phyloP scores from a whole-genome alignment of 2,797 vertebrate species.

The Numenius phaeopus region DNA sequence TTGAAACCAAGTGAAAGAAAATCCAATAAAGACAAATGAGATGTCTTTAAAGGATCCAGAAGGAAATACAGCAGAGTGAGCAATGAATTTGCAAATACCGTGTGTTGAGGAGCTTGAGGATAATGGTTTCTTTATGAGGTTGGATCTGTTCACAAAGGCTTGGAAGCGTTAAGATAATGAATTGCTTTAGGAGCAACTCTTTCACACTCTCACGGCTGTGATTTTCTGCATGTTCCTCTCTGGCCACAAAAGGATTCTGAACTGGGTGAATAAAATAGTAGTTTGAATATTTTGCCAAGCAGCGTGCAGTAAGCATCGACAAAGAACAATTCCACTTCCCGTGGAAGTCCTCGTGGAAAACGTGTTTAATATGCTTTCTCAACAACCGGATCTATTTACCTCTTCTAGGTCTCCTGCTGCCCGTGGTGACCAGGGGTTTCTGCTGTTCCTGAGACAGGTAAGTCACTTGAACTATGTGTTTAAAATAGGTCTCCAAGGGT shows the following conservation, averaged over 20 bases:
- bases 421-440: not conserved
- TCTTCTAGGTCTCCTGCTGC: not conserved
- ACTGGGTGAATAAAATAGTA: not conserved
- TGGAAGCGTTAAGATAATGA: slow-evolving; percentile 9
- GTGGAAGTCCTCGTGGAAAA: not conserved
- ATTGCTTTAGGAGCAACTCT: slow-evolving; percentile 21
- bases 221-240: not conserved
- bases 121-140: slow-evolving; percentile 40
- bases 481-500: fast-evolving
- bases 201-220: not conserved
- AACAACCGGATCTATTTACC: not conserved
- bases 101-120: slow-evolving; percentile 3
- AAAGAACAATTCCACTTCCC: not conserved
- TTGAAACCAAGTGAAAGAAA: slow-evolving; percentile 35
- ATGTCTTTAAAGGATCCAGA: slow-evolving; percentile 34
- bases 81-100: not conserved
- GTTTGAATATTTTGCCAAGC: not conserved
- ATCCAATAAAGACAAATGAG: slow-evolving; percentile 47
- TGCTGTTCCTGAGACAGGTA: not conserved
- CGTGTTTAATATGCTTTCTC: not conserved
- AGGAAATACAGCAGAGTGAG: not conserved
- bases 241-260: not conserved
- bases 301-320: not conserved
- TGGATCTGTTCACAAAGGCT: not conserved
- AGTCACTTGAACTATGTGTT: not conserved